Evolutionary conservation across 1,140 invertebrate species (phyloP).

Genomic region (Rhopalosiphum padi): DNA sequence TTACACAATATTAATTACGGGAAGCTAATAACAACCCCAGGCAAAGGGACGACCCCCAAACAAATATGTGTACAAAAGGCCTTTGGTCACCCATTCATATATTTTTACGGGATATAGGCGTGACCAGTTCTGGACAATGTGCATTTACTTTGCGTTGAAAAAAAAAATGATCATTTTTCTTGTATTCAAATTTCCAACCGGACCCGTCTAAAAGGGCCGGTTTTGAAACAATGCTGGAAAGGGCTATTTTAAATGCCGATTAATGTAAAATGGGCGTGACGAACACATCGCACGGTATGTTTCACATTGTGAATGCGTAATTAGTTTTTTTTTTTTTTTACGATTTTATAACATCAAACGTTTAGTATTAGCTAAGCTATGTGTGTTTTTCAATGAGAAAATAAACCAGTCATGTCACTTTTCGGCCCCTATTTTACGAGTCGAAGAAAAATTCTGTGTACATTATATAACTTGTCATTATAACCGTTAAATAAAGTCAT

Average conservation of each 20-base stretch:
- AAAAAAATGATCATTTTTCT: slow-evolving; percentile 47
- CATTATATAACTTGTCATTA: slow-evolving; percentile 7
- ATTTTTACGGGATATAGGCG: not conserved
- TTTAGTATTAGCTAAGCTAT: not conserved
- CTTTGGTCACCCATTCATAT: slow-evolving; percentile 47
- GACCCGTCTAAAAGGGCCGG: slow-evolving; percentile 30
- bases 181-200: slow-evolving; percentile 34
- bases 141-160: not conserved
- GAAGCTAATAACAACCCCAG: slow-evolving; percentile 39
- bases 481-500: slow-evolving; percentile 12
- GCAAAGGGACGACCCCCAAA: slow-evolving; percentile 31
- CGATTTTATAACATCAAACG: slow-evolving; percentile 31
- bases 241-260: slow-evolving; percentile 46
- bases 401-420: slow-evolving; percentile 46
- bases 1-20: slow-evolving; percentile 43
- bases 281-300: slow-evolving; percentile 34
- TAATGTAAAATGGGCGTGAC: slow-evolving; percentile 53
- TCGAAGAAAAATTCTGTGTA: not conserved
- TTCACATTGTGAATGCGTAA: slow-evolving; percentile 42
- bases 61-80: slow-evolving; percentile 42
- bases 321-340: slow-evolving; percentile 43
- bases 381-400: slow-evolving; percentile 38
- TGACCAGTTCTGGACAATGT: slow-evolving; percentile 46
- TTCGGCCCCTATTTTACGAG: slow-evolving; percentile 26
- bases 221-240: slow-evolving; percentile 31